Conservation (phyloP, 2,888 invertebrate species). For the Schrankia costaestrigalis region DNA sequence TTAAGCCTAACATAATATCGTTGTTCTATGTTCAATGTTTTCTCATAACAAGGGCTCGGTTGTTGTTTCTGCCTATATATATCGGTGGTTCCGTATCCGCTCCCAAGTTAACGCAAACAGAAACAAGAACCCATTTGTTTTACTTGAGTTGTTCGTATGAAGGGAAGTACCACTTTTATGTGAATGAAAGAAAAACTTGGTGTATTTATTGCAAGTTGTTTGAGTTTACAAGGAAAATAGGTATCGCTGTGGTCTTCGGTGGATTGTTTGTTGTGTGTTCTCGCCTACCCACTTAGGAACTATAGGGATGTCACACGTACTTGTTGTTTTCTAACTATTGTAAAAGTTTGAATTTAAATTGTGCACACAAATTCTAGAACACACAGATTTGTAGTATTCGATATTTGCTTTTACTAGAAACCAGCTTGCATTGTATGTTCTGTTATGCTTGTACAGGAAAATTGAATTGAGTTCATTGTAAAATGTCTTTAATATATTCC, state of each 20-base stretch:
- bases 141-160: conserved; percentile 13
- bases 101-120: conserved; percentile 19
- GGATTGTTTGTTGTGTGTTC: conserved; percentile 5
- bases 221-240: conserved; percentile 6
- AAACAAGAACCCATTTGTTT: conserved; percentile 21
- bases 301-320: neutral
- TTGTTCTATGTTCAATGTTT: conserved; percentile 20
- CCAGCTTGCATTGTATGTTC: too few relatives aligned
- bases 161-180: conserved; percentile 11
- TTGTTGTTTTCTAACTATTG: too few relatives aligned
- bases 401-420: too few relatives aligned
- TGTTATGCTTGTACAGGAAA: too few relatives aligned
- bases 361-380: neutral
- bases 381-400: too few relatives aligned
- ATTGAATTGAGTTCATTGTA: too few relatives aligned
- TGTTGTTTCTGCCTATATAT: conserved; percentile 21
- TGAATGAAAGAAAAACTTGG: conserved; percentile 4
- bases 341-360: conserved; percentile 5
- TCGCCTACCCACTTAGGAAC: conserved; percentile 1
- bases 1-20: conserved; percentile 36
- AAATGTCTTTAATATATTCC: too few relatives aligned
- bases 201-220: conserved; percentile 7
- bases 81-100: conserved; percentile 7
- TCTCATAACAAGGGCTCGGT: conserved; percentile 12
- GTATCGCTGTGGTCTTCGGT: conserved; percentile 2